phyloP scores from a whole-genome alignment of 1,140 invertebrate genomes.

The Antheraea pernyi region DNA sequence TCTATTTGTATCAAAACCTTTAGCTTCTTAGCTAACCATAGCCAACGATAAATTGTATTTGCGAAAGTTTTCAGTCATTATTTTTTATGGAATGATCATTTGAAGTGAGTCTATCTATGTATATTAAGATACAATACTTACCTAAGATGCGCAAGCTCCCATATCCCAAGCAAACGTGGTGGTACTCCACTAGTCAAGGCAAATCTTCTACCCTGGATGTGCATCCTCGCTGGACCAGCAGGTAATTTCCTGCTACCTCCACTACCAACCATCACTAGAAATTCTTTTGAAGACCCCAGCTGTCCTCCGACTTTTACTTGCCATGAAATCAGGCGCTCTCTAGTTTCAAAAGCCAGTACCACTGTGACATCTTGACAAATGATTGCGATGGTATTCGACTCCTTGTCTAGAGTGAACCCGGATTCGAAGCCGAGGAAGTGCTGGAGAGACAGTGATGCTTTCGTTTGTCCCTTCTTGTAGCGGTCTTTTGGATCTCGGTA shows the following conservation, averaged over 20 bases:
- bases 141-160: conserved; percentile 89
- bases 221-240: conserved; percentile 88
- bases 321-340: conserved; percentile 94
- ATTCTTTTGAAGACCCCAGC: conserved; percentile 91
- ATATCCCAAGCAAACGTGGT: conserved; percentile 86
- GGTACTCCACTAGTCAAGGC: conserved; percentile 91
- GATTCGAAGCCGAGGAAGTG: conserved; percentile 92
- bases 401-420: conserved; percentile 94
- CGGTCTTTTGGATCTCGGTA: conserved; percentile 94
- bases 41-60: too few species aligned
- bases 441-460: conserved; percentile 91
- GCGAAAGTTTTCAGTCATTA: too few species aligned
- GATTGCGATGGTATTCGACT: conserved; percentile 94
- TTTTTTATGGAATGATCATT: too few species aligned
- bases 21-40: too few species aligned
- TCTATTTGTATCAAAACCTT: too few species aligned
- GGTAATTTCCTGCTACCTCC: conserved; percentile 82
- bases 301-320: conserved; percentile 82
- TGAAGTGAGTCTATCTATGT: background rate
- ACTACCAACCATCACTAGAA: conserved; percentile 88
- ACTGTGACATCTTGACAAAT: conserved; percentile 94
- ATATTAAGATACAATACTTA: conserved; percentile 36
- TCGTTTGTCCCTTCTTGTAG: conserved; percentile 91
- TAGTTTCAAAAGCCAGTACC: conserved; percentile 92
- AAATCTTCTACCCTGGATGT: conserved; percentile 90